Base-by-base conservation (phyloP, 2,888 invertebrate genomes). In the Pollenia labialis region DNA sequence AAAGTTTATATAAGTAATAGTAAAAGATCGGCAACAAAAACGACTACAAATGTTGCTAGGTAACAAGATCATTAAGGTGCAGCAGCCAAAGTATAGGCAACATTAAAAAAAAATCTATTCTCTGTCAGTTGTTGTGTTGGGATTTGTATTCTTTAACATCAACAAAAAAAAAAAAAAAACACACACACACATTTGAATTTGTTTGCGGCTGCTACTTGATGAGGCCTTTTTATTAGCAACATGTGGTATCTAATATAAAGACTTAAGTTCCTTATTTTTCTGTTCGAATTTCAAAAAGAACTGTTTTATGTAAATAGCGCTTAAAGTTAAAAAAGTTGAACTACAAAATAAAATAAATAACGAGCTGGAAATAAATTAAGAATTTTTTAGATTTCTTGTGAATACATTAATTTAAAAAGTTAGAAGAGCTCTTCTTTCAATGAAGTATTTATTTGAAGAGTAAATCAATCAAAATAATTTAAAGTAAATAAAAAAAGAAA, bases 21-120 rank as follows among this genome's bases (percentile, higher is more conserved):
- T 18, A 44, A 16, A 44, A 18, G 0, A 64, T 46, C 14, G 56
- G 52, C 58, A 46, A 46, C 68, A 64, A 32, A 50, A 23, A 75
- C 58, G 16, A 48, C 44, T 76, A 0, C 32, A 86, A 56, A 58
- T 77, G 54, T 68, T 72, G 84, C 87, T 72, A 87, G 77, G 76
- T 83, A 87, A 87, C 84, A 76, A 81, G 87, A 87, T 87, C 81
- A 74, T 84, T 87, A 81, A 84, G 87, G 87, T 87, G 84, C 87
- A 83, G 86, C 83, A 80, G 66, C 32, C 18, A 62, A 60, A 82
- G 44, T 23, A 46, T 14, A 40, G 18, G 64, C 58, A 66, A 74
- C 46, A 81, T 12, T 40, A 44, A 12, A 64, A 62, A 44, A n/a
- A 8, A 60, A 48, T 58, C 10, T 64, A 72, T 72, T 46, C 62